phyloP scores from a whole-genome alignment of 2,797 vertebrate genomes.

The Enteromius fasciolatus region DNA sequence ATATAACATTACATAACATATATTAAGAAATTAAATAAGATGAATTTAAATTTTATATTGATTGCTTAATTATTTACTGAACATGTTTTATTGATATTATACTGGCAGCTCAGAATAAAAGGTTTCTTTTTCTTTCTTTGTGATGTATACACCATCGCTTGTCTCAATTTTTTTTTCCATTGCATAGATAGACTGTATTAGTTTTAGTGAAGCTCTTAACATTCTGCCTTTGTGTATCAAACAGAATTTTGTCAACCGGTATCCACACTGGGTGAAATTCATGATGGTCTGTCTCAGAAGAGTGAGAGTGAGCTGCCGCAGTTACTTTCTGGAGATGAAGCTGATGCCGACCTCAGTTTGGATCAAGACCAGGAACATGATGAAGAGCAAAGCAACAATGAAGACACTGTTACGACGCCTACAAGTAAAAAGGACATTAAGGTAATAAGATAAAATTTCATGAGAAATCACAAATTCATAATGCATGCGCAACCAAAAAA shows the following conservation, averaged over 20 bases:
- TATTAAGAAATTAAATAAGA: too few species aligned
- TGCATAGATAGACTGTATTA: too few species aligned
- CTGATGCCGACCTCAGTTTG: conserved; percentile 76
- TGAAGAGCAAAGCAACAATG: conserved; percentile 22
- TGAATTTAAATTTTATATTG: too few species aligned
- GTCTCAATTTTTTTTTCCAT: too few species aligned
- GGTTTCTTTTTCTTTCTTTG: too few species aligned
- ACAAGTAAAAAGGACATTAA: conserved; percentile 94
- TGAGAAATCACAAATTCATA: not conserved
- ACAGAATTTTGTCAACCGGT: conserved; percentile 91
- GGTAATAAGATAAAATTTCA: conserved; percentile 72
- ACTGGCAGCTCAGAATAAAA: too few species aligned
- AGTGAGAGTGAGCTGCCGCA: conserved; percentile 69
- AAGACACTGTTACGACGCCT: conserved; percentile 80
- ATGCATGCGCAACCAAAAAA: too few species aligned
- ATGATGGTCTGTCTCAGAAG: conserved; percentile 77
- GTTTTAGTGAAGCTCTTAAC: too few species aligned
- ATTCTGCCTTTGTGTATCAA: conserved; percentile 15
- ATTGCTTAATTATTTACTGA: too few species aligned
- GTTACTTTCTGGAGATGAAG: conserved; percentile 77
- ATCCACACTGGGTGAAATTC: conserved; percentile 90
- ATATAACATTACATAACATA: too few species aligned
- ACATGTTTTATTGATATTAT: too few species aligned
- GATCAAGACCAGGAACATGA: conserved; percentile 73
- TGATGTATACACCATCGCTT: too few species aligned